These are phyloP conservation scores for Trinectes maculatus DNA, from an alignment of 2,113 vertebrate species.

Conservation along the genomic window DNA sequence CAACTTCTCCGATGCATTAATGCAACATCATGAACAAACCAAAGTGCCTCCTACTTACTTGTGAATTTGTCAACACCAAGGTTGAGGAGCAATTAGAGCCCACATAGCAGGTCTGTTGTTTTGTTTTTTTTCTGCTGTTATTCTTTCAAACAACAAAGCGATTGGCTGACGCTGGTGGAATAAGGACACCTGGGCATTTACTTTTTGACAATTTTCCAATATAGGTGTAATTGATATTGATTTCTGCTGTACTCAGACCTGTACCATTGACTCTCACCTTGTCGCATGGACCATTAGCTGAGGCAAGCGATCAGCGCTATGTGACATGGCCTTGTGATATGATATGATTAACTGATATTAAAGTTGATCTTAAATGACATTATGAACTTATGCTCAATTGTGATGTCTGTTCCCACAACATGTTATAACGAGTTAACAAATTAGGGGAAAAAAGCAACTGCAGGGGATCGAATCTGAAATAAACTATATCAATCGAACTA, in stretches of 20 bases:
- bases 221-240: conserved; percentile 82
- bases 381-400: no score
- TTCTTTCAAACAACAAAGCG: conserved; percentile 53
- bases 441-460: no score
- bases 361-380: no score
- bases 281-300: conserved; percentile 68
- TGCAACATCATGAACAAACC: conserved; percentile 18
- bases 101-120: conserved; percentile 29
- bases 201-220: conserved; percentile 74
- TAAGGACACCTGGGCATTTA: conserved; percentile 63
- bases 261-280: conserved; percentile 70
- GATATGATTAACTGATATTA: conserved; percentile 37
- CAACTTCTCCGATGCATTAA: conserved; percentile 32
- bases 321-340: conserved; percentile 23
- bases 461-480: no score
- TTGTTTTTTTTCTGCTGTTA: conserved; percentile 21
- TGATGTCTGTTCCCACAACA: no score
- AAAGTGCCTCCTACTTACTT: conserved; percentile 9
- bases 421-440: no score
- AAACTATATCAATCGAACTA: no score
- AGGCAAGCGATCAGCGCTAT: conserved; percentile 34
- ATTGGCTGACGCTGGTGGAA: conserved; percentile 53
- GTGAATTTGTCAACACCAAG: conserved; percentile 52
- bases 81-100: conserved; percentile 67
- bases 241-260: conserved; percentile 60